These are phyloP conservation scores for Folsomia manolachei DNA, from an alignment of 2,888 invertebrate genomes.

Conservation along the genomic window DNA sequence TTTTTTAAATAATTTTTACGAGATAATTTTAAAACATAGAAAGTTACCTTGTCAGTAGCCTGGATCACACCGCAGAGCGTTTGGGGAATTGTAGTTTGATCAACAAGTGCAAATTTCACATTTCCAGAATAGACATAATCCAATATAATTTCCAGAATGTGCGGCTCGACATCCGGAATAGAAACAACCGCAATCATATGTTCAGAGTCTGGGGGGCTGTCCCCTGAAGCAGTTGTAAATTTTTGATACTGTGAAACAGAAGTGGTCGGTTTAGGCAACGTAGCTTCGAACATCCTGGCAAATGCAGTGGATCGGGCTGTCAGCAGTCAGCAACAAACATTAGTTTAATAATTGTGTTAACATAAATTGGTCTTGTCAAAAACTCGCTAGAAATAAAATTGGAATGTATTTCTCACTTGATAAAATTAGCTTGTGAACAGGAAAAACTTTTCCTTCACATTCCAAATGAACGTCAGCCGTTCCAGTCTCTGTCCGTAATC, in stretches of 20 bases:
- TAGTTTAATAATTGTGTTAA: conserved; percentile 1
- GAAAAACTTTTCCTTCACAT: conserved; percentile 23
- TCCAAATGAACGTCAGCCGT: conserved; percentile 23
- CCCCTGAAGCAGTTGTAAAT: background rate
- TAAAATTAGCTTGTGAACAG: conserved; percentile 22
- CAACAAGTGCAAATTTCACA: too few relatives aligned
- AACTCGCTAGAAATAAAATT: too few relatives aligned
- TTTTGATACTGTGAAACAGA: background rate
- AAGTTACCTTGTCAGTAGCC: too few relatives aligned
- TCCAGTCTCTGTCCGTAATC: conserved; percentile 12
- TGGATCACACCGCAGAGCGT: conserved; percentile 17
- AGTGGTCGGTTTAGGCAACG: background rate
- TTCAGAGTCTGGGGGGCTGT: conserved; percentile 4
- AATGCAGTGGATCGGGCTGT: conserved; percentile 20
- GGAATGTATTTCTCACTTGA: conserved; percentile 16
- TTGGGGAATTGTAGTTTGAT: background rate
- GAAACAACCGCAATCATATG: conserved; percentile 7
- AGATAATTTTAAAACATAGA: too few relatives aligned
- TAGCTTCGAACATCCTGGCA: conserved; percentile 22
- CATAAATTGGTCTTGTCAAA: background rate
- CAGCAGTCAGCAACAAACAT: background rate
- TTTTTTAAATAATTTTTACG: too few relatives aligned
- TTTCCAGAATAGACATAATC: conserved; percentile 25
- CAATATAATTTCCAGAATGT: conserved; percentile 19
- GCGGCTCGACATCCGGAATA: conserved; percentile 19